phyloP scores from a whole-genome alignment of 2,888 invertebrate genomes.

The Buathra laborator region DNA sequence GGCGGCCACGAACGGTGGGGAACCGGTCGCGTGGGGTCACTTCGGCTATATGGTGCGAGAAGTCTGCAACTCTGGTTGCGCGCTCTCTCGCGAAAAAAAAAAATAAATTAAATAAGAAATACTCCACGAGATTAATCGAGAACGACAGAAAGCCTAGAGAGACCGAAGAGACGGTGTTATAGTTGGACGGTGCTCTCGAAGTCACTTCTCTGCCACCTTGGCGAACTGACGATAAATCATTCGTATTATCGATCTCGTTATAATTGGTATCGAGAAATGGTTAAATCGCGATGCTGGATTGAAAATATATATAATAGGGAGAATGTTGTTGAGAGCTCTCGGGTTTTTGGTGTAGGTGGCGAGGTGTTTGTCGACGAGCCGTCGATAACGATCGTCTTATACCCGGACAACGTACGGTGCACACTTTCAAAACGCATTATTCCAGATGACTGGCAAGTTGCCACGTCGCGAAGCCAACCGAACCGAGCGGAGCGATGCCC shows the following conservation, averaged over 20 bases:
- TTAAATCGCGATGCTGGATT: constrained; percentile 37
- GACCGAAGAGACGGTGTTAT: background rate
- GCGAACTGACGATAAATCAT: constrained; percentile 62
- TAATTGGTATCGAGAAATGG: constrained; percentile 59
- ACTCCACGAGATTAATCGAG: constrained; percentile 58
- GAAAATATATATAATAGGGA: constrained; percentile 47
- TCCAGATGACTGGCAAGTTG: constrained; percentile 77
- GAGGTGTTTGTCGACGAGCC: constrained; percentile 56
- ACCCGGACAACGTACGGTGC: constrained; percentile 59
- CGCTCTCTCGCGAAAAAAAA: constrained; percentile 25
- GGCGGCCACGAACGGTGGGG: constrained; percentile 50
- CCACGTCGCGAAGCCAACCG: constrained; percentile 40
- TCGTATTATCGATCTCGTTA: constrained; percentile 66
- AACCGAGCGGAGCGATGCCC: constrained; percentile 32
- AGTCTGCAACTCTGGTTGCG: constrained; percentile 45
- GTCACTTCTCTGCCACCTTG: constrained; percentile 43
- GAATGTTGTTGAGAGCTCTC: background rate
- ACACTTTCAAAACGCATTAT: constrained; percentile 75
- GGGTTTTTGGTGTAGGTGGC: constrained; percentile 39
- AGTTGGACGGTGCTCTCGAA: constrained; percentile 6
- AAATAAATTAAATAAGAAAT: constrained; percentile 27
- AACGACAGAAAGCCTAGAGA: constrained; percentile 57
- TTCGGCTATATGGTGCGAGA: constrained; percentile 58
- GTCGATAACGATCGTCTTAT: constrained; percentile 75
- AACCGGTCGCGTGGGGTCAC: constrained; percentile 68